Conservation (phyloP, 2,888 invertebrate genomes). For the Zygothrica quintamaculata region DNA sequence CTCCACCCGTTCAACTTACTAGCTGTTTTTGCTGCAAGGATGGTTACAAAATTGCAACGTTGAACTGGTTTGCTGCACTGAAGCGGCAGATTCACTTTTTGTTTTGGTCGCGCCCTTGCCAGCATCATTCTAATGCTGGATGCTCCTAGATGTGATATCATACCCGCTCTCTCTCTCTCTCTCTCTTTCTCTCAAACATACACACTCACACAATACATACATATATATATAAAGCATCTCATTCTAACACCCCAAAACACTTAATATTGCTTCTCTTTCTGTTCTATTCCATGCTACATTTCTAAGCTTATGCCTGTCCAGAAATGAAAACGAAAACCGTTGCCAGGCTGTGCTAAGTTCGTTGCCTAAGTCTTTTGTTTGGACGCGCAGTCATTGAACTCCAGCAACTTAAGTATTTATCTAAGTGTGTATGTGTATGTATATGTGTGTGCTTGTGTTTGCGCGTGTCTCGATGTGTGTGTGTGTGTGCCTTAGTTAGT, state of each 20-base stretch:
- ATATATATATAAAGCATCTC: too few relatives aligned
- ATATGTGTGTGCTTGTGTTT: slow-evolving; percentile 1
- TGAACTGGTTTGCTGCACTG: slow-evolving; percentile 70
- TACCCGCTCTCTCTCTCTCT: slow-evolving; percentile 14
- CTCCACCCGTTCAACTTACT: background rate
- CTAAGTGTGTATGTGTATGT: background rate
- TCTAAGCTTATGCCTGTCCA: slow-evolving; percentile 36
- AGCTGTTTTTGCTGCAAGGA: slow-evolving; percentile 33
- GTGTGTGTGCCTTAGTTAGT: slow-evolving; percentile 2
- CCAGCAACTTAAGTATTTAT: slow-evolving; percentile 1
- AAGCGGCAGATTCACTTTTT: slow-evolving; percentile 81
- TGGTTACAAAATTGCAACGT: slow-evolving; percentile 53
- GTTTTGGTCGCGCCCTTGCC: slow-evolving; percentile 56
- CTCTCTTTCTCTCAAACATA: slow-evolving; percentile 30
- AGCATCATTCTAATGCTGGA: slow-evolving; percentile 55
- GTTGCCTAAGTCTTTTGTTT: slow-evolving; percentile 79
- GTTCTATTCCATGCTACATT: too few relatives aligned
- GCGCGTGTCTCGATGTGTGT: background rate
- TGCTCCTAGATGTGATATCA: slow-evolving; percentile 17
- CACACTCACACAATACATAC: too few relatives aligned
- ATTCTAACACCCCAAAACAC: too few relatives aligned
- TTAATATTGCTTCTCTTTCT: too few relatives aligned
- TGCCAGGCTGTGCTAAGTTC: slow-evolving; percentile 67
- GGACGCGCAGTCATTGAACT: slow-evolving; percentile 63
- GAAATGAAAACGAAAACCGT: slow-evolving; percentile 82